A percentile compares a stretch with the other conserved stretches of the same genome.
Conservation (phyloP, 2,113 vertebrate genomes). For the Cyanocitta stelleri region DNA sequence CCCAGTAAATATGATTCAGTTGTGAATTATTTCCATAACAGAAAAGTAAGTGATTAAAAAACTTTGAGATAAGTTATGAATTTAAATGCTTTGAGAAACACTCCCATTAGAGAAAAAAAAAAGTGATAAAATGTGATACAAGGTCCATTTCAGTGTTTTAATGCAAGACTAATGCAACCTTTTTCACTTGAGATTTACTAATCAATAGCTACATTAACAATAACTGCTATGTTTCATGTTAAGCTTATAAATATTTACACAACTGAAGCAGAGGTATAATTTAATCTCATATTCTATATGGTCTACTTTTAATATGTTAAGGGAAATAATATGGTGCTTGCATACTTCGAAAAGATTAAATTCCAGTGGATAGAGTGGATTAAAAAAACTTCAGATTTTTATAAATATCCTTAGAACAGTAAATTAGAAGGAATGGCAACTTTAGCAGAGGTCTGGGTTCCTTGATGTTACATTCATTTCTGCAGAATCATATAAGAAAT, state of each 20-base stretch:
- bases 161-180: background rate
- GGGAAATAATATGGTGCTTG: background rate
- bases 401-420: background rate
- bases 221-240: conserved; percentile 19
- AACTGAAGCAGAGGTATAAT: background rate
- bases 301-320: background rate
- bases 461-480: background rate
- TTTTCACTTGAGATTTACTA: background rate
- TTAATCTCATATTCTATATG: background rate
- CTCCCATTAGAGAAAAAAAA: background rate
- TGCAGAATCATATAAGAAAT: background rate
- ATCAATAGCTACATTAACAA: conserved; percentile 10
- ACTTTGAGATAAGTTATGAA: conserved; percentile 11
- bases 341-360: background rate
- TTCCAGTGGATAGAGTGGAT: background rate
- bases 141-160: conserved; percentile 2
- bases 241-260: conserved; percentile 29
- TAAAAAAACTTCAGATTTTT: background rate
- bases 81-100: conserved; percentile 21
- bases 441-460: background rate
- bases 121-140: background rate
- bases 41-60: conserved; percentile 39
- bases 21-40: conserved; percentile 20
- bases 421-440: background rate
- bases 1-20: background rate